phyloP scores from a whole-genome alignment of 1,140 invertebrate genomes.

The Bathynomus jamesi region DNA sequence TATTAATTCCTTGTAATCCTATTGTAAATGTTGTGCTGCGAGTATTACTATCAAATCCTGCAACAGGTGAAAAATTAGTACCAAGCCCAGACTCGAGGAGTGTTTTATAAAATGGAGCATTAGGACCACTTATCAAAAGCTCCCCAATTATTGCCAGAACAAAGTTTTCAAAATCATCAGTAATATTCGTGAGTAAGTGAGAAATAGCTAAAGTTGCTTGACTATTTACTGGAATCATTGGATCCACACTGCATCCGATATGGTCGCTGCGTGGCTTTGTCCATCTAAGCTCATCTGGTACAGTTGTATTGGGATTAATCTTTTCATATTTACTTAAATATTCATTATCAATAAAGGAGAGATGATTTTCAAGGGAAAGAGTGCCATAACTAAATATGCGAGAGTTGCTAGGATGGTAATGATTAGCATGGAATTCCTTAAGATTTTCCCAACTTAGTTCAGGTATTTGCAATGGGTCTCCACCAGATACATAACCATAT shows the following conservation, averaged over 20 bases:
- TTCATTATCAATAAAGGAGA: conserved; percentile 65
- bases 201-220: conserved; percentile 76
- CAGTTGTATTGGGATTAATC: conserved; percentile 52
- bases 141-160: conserved; percentile 66
- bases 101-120: conserved; percentile 81
- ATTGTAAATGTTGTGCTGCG: conserved; percentile 76
- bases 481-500: conserved; percentile 77
- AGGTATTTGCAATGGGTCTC: conserved; percentile 79
- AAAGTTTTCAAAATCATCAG: conserved; percentile 67
- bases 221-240: conserved; percentile 67
- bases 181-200: conserved; percentile 68
- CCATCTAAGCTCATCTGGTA: conserved; percentile 72
- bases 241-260: conserved; percentile 65
- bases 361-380: conserved; percentile 67
- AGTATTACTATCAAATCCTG: conserved; percentile 64
- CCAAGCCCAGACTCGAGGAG: conserved; percentile 81
- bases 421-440: conserved; percentile 70
- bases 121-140: conserved; percentile 76
- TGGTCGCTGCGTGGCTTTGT: conserved; percentile 52
- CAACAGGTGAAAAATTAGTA: conserved; percentile 61
- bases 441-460: conserved; percentile 71
- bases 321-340: conserved; percentile 55
- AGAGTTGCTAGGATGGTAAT: conserved; percentile 89
- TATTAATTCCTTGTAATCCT: conserved; percentile 71
- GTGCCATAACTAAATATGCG: conserved; percentile 87